Conservation (phyloP, 2,113 vertebrate genomes). For the Chlamydotis undulata region DNA sequence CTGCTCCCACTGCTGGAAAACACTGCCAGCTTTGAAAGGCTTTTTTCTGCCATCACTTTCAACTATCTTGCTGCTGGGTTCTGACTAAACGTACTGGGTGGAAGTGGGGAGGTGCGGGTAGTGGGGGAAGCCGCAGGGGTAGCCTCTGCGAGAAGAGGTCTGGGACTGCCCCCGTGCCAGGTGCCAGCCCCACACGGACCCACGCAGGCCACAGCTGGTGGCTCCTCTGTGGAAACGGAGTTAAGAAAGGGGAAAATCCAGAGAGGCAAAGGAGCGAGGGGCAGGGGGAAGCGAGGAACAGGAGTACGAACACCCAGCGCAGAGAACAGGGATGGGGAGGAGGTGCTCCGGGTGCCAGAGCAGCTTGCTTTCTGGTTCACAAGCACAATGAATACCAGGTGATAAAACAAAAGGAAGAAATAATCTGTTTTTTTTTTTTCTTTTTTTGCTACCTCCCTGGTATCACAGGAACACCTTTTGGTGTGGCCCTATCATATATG, state of each 20-base stretch:
- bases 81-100: background rate
- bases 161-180: background rate
- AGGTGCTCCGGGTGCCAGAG: background rate
- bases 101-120: accelerated
- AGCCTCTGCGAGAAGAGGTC: background rate
- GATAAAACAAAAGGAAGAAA: background rate
- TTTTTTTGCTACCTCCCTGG: background rate
- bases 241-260: background rate
- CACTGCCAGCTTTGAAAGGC: too few relatives aligned
- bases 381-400: background rate
- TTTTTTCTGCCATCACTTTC: background rate
- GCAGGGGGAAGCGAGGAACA: too few relatives aligned
- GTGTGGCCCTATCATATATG: too few relatives aligned
- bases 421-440: too few relatives aligned
- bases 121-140: background rate
- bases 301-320: background rate
- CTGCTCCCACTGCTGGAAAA: background rate
- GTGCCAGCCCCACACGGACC: accelerated
- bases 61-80: background rate
- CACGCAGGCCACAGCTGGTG: background rate
- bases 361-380: background rate
- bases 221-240: background rate
- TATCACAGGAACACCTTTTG: background rate
- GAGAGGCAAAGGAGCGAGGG: background rate
- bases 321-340: background rate